Evolutionary conservation across 2,888 invertebrate species (phyloP).

Genomic region (Melitaea athalia): DNA sequence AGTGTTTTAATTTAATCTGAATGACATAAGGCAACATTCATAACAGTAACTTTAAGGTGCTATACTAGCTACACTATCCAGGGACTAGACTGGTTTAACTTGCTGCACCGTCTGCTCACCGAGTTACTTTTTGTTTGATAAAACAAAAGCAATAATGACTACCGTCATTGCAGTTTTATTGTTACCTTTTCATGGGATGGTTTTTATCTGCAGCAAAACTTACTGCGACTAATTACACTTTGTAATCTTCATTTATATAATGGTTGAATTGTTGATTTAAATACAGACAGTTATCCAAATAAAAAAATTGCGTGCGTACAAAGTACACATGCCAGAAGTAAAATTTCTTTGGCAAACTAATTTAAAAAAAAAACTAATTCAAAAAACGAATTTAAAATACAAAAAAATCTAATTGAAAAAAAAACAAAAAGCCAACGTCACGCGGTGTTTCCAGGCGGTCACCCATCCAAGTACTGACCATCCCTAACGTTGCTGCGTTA

Average conservation of each 20-base stretch:
- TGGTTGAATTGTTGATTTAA: not conserved
- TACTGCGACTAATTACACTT: not conserved
- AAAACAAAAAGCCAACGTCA: too few relatives aligned
- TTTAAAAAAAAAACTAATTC: too few relatives aligned
- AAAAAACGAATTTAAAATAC: too few relatives aligned
- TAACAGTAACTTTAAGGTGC: constrained; percentile 9
- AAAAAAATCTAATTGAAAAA: too few relatives aligned
- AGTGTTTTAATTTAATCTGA: not conserved
- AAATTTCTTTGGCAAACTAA: too few relatives aligned
- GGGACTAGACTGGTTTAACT: constrained; percentile 23
- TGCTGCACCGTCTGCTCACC: constrained; percentile 22
- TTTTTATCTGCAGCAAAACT: not conserved
- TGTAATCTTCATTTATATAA: not conserved
- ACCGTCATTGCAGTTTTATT: constrained; percentile 16
- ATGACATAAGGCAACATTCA: not conserved
- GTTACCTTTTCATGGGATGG: constrained; percentile 3
- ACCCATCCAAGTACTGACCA: too few relatives aligned
- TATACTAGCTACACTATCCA: constrained; percentile 18
- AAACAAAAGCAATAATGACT: constrained; percentile 31
- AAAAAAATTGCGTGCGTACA: too few relatives aligned
- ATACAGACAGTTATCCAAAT: too few relatives aligned
- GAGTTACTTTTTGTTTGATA: constrained; percentile 26
- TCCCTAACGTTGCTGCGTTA: too few relatives aligned
- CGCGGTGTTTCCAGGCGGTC: too few relatives aligned
- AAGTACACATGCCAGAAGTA: too few relatives aligned